Base-by-base conservation (phyloP, 2,797 vertebrate genomes). In the Rhodeus uyekii region DNA sequence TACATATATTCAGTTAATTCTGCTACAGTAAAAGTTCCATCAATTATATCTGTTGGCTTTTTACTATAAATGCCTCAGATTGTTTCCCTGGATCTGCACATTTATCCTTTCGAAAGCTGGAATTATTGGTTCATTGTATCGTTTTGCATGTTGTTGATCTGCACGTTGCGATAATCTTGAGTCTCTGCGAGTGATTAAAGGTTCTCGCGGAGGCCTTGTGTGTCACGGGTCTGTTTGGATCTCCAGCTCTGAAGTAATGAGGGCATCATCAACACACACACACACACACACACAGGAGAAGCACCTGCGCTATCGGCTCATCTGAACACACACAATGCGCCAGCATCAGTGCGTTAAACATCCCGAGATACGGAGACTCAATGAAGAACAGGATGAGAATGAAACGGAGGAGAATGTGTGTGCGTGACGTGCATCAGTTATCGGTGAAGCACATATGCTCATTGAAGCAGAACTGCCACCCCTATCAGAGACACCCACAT, bases 381-480 rank as follows among this genome's bases (percentile, higher is more conserved):
- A 10, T 0, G 18, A 34, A 4, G 50, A 39, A 13, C 14, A 16
- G 14, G 38, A 29, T 5, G 22, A 24, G 32, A 44, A 22, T 16
- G n/a, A 72, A 18, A 44, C 5, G 22, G 68, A 72, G 69, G 18
- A 19, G 46, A 48, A 12, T 38, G 48, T 27, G 72, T 55, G 72
- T 38, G 72, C 8, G 71, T 22, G 71, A 19, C 22, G 12, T 38
- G 5, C 48, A 50, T 84, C 48, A 58, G 14, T 78, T 79, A 85
- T 79, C 84, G 48, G 65, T 61, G 46, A 27, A 69, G 84, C 73
- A 61, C 76, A 50, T 48, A 86, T 24, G 42, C 55, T 76, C 81
- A 77, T 46, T 34, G 77, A 83, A 63, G 72, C 78, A 80, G 55
- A 86, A 80, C 72, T 58, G 63, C 1, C 64, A 80, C 76, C 84